A percentile compares a stretch with the other conserved stretches of the same genome.
phyloP scores from a whole-genome alignment of 2,113 vertebrate species.

The Eublepharis macularius region DNA sequence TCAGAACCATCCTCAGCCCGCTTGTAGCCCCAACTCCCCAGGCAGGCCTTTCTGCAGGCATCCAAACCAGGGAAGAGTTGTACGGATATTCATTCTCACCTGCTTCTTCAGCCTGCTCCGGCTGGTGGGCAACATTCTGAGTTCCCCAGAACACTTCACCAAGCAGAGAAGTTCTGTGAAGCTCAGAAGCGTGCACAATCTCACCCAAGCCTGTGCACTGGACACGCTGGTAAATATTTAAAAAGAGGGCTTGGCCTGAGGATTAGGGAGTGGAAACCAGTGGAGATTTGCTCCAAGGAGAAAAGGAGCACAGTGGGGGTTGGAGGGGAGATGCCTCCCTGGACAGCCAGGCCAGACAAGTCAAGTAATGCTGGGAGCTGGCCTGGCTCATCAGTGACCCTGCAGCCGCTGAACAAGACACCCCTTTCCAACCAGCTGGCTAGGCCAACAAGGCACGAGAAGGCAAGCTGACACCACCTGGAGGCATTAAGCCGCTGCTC shows the following conservation, averaged over 20 bases:
- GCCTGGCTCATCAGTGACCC: constrained; percentile 35
- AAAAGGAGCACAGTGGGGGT: neutral
- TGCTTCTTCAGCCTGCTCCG: too few species aligned
- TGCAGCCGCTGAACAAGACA: constrained; percentile 16
- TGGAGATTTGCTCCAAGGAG: neutral
- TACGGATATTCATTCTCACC: neutral
- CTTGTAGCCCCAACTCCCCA: neutral
- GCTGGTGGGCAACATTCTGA: neutral
- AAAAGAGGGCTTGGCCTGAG: neutral
- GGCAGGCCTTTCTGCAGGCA: too few species aligned
- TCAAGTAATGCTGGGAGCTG: neutral
- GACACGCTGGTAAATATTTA: neutral
- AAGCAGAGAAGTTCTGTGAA: neutral
- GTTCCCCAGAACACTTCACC: too few species aligned
- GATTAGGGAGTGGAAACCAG: neutral
- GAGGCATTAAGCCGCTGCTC: constrained; percentile 55
- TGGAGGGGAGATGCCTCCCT: neutral
- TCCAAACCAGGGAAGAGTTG: too few species aligned
- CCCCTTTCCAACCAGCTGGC: constrained; percentile 36
- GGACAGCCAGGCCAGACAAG: neutral
- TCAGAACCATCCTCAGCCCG: neutral
- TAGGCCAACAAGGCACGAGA: constrained; percentile 55
- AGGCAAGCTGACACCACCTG: constrained; percentile 72
- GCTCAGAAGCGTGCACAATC: neutral
- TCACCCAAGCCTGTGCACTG: neutral